phyloP scores from a whole-genome alignment of 2,888 invertebrate species.

The Chalcis sispes region DNA sequence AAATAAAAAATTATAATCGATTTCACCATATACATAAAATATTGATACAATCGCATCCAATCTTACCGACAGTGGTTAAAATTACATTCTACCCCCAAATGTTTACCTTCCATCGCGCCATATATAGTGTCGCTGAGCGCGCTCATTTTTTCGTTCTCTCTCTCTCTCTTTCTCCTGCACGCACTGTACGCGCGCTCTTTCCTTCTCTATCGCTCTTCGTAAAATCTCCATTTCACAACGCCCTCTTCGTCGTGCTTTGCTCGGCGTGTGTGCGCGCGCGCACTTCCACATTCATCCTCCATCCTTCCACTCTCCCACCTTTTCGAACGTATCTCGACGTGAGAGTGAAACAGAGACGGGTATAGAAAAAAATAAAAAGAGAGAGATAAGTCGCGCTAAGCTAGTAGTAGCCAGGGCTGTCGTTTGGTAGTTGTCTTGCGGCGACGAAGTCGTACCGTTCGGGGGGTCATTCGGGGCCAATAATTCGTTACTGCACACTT shows the following conservation, averaged over 20 bases:
- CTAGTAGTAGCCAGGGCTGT: slow-evolving; percentile 1
- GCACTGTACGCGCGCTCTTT: background rate
- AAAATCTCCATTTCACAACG: no score
- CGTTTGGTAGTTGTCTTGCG: slow-evolving; percentile 27
- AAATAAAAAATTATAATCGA: no score
- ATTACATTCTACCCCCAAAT: background rate
- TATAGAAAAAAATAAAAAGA: no score
- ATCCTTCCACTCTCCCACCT: no score
- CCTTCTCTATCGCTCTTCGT: no score
- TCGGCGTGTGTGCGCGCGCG: background rate
- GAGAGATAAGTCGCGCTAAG: background rate
- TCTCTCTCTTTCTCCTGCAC: background rate
- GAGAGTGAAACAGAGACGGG: no score
- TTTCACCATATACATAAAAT: no score
- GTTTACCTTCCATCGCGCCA: slow-evolving; percentile 5
- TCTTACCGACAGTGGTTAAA: slow-evolving; percentile 28
- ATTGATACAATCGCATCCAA: background rate
- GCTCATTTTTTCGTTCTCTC: background rate
- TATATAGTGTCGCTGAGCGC: background rate
- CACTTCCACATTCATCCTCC: background rate
- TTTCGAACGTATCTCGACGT: no score
- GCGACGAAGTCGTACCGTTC: slow-evolving; percentile 10
- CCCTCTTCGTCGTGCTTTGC: no score
- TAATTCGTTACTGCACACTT: background rate
- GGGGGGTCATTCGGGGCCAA: slow-evolving; percentile 34